Percentiles rank a stretch among this genome's conserved stretches.
Conservation (phyloP, 1,140 invertebrate genomes). For the Pinna nobilis region DNA sequence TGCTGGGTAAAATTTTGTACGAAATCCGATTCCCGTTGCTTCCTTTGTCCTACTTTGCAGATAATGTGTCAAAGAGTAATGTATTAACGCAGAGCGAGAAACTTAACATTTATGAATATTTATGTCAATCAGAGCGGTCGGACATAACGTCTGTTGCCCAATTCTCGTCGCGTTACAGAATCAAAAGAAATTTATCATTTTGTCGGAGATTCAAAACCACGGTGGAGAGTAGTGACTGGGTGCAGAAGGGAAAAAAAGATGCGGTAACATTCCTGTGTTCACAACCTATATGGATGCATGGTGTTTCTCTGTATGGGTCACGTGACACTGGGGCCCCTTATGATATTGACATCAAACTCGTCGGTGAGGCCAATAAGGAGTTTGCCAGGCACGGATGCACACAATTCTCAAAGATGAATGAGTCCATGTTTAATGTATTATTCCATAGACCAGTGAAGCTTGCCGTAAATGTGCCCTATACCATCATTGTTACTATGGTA, state of each 20-base stretch:
- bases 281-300: constrained; percentile 18
- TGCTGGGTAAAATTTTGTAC: constrained; percentile 31
- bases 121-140: not conserved
- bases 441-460: constrained; percentile 23
- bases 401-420: not conserved
- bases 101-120: constrained; percentile 22
- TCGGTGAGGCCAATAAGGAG: constrained; percentile 15
- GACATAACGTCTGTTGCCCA: constrained; percentile 6
- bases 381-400: not conserved
- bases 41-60: constrained; percentile 31
- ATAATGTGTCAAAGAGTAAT: constrained; percentile 19
- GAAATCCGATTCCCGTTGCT: constrained; percentile 49
- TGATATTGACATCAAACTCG: too few relatives aligned
- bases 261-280: constrained; percentile 21
- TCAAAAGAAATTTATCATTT: not conserved
- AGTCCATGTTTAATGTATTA: constrained; percentile 15
- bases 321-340: constrained; percentile 6
- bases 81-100: constrained; percentile 20
- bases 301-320: constrained; percentile 21
- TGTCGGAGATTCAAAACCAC: not conserved
- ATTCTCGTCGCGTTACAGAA: constrained; percentile 3
- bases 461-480: constrained; percentile 7
- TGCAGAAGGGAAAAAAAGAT: not conserved
- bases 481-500: constrained; percentile 8
- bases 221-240: constrained; percentile 6